phyloP scores from a whole-genome alignment of 2,113 vertebrate genomes.

The Centropristis striata region DNA sequence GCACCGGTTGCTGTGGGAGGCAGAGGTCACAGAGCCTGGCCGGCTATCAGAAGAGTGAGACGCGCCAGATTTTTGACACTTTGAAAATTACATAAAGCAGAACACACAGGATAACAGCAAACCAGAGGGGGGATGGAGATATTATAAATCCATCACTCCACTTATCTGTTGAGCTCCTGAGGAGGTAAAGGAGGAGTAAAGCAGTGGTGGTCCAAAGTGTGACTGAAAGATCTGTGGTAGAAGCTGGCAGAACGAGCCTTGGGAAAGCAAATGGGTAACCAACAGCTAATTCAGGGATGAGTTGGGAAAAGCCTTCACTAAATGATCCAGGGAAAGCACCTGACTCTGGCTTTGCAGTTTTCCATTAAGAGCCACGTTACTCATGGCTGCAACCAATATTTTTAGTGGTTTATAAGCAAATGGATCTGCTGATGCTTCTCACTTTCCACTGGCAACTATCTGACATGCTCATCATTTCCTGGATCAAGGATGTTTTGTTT shows the following conservation, averaged over 20 bases:
- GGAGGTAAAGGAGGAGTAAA: not conserved
- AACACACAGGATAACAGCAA: conserved; percentile 11
- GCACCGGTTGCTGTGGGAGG: conserved; percentile 15
- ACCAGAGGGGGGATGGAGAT: not conserved
- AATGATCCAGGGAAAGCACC: not conserved
- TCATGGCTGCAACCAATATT: not conserved
- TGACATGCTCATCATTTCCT: conserved; percentile 17
- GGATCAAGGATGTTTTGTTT: conserved; percentile 4
- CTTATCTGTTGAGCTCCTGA: conserved; percentile 22
- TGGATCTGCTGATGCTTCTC: not conserved
- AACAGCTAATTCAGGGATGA: not conserved
- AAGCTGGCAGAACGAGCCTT: not conserved
- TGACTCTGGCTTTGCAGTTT: too few species aligned
- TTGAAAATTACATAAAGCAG: conserved; percentile 1
- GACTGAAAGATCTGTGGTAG: conserved; percentile 5
- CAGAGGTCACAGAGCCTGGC: conserved; percentile 16
- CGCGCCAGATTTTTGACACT: not conserved
- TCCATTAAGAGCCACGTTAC: not conserved
- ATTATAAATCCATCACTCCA: conserved; percentile 13
- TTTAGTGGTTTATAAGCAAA: not conserved
- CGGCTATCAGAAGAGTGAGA: not conserved
- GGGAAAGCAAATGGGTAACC: conserved; percentile 25
- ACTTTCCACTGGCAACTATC: not conserved
- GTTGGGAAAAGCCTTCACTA: not conserved
- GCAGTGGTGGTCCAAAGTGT: not conserved